Evolutionary conservation across 1,140 invertebrate species (phyloP), one percentile per base, ranked within the genome.

Genomic region (Caenorhabditis inopinata): DNA sequence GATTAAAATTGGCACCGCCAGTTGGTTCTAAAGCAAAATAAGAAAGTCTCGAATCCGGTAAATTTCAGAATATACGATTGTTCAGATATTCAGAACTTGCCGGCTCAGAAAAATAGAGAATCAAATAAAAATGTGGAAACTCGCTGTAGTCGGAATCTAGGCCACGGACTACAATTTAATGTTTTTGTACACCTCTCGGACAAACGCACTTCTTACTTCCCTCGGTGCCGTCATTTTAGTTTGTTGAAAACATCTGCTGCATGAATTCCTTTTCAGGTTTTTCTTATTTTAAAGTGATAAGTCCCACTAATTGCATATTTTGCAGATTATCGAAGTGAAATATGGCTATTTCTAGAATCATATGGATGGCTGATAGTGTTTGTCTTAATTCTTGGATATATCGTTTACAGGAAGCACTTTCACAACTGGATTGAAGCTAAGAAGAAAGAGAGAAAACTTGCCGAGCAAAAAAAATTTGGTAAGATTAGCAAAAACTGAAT

Each of bases 331-430:
- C 27, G 11, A 32, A 58, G 27, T 32, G 35, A 29, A 7, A 58
- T 29, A 12, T 75, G 62, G 78, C 3, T n/a, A 1, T 79, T 79
- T 35, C 21, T 79, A 1, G 46, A 74, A 58, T 35, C 21, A 14
- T 74, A 79, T 27, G 78, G 78, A 47, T 79, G 78, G 78, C 11
- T 51, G 7, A 58, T 45, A 25, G 42, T 48, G 9, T 29, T 79
- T n/a, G 38, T 38, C 4, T 23, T 35, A 16, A 46, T 79, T 27
- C 1, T 79, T 3, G 18, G 21, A 6, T 79, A 79, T 27, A 6
- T 74, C n/a, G 7, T 79, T 14, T 79, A 74, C 68, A 49, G 29
- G 9, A 58, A 51, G 11, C 74, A 68, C 23, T 25, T 79, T 27
- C 32, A 58, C n/a, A n/a, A 58, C 23, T n/a, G 45, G 9, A 16